A percentile compares a stretch with the other conserved stretches of the same genome.
phyloP scores from a whole-genome alignment of 2,797 vertebrate species.

The Chiroxiphia lanceolata region DNA sequence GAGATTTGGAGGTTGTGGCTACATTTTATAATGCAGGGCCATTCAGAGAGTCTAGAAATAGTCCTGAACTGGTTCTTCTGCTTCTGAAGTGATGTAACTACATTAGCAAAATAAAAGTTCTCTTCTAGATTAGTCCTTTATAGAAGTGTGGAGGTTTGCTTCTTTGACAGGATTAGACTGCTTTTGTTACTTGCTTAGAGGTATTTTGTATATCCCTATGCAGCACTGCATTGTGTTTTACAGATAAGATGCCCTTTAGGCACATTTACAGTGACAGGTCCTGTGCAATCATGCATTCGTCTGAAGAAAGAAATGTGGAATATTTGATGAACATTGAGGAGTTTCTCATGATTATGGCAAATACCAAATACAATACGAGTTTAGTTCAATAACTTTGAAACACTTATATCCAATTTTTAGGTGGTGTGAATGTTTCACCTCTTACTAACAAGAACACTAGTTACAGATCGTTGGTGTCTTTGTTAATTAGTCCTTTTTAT shows the following conservation, averaged over 20 bases:
- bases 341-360: not conserved
- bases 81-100: not conserved
- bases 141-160: not conserved
- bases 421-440: not conserved
- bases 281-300: not conserved
- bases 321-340: not conserved
- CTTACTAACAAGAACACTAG: not conserved
- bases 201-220: not conserved
- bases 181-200: not conserved
- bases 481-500: not conserved
- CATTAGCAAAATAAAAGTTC: not conserved
- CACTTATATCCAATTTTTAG: not conserved
- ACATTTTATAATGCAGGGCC: not conserved
- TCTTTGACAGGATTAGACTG: not conserved
- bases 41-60: not conserved
- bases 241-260: not conserved
- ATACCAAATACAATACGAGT: conserved; percentile 5
- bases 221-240: not conserved
- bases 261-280: not conserved
- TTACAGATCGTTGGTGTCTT: not conserved
- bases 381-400: not conserved
- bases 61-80: not conserved
- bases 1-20: not conserved
- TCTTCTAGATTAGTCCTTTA: not conserved
- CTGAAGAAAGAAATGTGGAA: not conserved